Evolutionary conservation across 1,140 invertebrate species (phyloP), one percentile per base, ranked within the genome.

Genomic region (Antheraea mylitta): DNA sequence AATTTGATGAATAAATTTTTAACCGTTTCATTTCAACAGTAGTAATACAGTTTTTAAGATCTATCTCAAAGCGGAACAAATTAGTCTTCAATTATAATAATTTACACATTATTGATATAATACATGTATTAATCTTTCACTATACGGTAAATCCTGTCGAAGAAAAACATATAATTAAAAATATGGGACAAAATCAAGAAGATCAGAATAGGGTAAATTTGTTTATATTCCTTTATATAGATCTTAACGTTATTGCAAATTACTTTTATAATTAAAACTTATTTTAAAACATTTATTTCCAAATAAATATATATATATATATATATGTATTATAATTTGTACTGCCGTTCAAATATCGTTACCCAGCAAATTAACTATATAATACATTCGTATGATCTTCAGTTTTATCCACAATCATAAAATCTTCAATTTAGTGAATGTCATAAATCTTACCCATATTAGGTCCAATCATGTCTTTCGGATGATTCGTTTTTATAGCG

Each of bases 401-500:
- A 16, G 5, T 53, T 53, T 53, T 53, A 53, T 53, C 45, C 45
- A 53, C 45, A 53, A 53, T 53, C 16, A 53, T n/a, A 53, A 53
- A 53, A 13, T 53, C 45, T 2, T 16, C 45, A 53, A 53, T 16
- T 16, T 16, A 53, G 16, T 53, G 10, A 53, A 42, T 53, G 11
- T 16, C 16, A 53, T 53, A 53, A 53, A 53, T 16, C 45, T 94
- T 92, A 96, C 96, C 96, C 94, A 96, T 94, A 92, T 96, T 96
- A 77, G 93, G 93, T 71, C 94, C 94, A 82, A 96, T 94, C 82
- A 95, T 94, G 78, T 96, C 96, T 86, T 96, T 97, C 10, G 96
- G 96, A 92, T 96, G 95, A 81, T 96, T 96, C 11, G 95, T 94
- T 90, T 97, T 97, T 79, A 96, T 95, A 76, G 96, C 96, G 88